Base-by-base conservation (phyloP, 2,113 vertebrate genomes). In the Empidonax alnorum region DNA sequence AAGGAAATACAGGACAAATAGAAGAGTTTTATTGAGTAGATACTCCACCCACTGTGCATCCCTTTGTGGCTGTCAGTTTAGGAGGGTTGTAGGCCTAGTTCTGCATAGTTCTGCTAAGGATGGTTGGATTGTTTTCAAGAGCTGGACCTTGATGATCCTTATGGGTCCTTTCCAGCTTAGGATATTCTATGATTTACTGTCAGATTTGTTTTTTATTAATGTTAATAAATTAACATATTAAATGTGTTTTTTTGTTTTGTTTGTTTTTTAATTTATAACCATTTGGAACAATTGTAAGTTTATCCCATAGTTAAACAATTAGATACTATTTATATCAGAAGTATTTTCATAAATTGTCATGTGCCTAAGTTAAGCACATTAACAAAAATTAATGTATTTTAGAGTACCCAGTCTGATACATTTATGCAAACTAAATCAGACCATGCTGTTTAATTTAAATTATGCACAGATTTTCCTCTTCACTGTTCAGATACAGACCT, bases 31-130 rank as follows among this genome's bases (percentile, higher is more conserved):
- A 59, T 20, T 55, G 63, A 41, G 17, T 27, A 49, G n/a, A 14
- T 58, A 15, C 1, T 53, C 33, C 17, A 44, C 3, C 23, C 58
- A 35, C 39, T 24, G 10, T 2, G 1, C 18, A 78, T 53, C 31
- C 58, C 27, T 77, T 90, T 14, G 21, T 58, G n/a, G 3, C 30
- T 72, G 18, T 63, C 44, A 35, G 1, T 41, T 17, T 30, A 19
- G 24, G 7, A 61, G 65, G 49, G 14, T 21, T 1, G 0, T 39
- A 13, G 9, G 4, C 9, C 9, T 37, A 7, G 11, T 24, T 12
- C 37, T 53, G n/a, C 10, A 6, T n/a, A 25, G 12, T 30, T 74
- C 41, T 77, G 15, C 5, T 41, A 11, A 61, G 14, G 18, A 46
- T 69, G 11, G 9, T 8, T 68, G 62, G 31, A 4, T 2, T 27